phyloP scores from a whole-genome alignment of 2,888 invertebrate genomes.

The Nemotelus nigrinus region DNA sequence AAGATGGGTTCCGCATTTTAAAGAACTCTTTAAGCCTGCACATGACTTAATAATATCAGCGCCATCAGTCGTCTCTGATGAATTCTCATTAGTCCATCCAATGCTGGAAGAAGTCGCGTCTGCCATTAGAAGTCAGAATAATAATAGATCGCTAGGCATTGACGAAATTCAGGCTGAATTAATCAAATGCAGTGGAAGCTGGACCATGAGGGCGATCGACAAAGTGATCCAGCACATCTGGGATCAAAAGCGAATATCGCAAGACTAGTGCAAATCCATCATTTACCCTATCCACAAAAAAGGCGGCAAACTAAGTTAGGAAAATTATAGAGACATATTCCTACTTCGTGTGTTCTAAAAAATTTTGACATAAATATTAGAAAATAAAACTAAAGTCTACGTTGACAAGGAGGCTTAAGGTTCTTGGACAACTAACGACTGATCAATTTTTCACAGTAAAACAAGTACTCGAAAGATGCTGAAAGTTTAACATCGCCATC shows the following conservation, averaged over 20 bases:
- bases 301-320: not conserved
- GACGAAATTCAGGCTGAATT: not conserved
- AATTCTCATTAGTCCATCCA: not conserved
- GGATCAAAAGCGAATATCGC: not conserved
- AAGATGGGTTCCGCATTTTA: not conserved
- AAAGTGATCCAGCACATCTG: not conserved
- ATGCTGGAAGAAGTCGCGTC: not conserved
- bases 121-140: not conserved
- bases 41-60: not conserved
- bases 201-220: not conserved
- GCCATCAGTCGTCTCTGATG: no score
- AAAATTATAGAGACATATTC: not conserved
- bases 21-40: not conserved
- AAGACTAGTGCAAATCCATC: not conserved
- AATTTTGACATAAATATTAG: not conserved
- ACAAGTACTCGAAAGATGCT: not conserved
- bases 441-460: not conserved
- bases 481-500: not conserved
- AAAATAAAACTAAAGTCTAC: not conserved
- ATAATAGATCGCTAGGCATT: not conserved
- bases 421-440: not conserved
- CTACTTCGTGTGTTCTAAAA: not conserved
- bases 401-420: not conserved
- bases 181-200: not conserved
- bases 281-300: not conserved